These are phyloP conservation scores for Cacoxenus indagator DNA, from an alignment of 2,888 invertebrate genomes.

Conservation along the genomic window DNA sequence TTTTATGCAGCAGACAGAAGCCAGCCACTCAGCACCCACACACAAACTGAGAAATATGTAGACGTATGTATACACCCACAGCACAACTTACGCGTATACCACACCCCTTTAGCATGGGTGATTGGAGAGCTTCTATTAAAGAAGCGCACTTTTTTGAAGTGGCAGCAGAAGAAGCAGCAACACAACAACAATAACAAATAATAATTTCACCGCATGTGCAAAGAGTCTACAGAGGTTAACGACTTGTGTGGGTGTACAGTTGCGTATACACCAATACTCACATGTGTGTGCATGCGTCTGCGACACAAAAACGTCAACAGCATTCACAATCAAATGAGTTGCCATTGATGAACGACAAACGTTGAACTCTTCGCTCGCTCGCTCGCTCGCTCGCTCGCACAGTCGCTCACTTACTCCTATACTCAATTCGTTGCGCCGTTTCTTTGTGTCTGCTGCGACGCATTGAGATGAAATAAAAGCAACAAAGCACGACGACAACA, in stretches of 20 bases:
- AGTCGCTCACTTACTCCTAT: background rate
- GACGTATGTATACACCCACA: no score
- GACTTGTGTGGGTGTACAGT: background rate
- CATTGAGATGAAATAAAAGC: slow-evolving; percentile 52
- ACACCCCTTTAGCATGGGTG: background rate
- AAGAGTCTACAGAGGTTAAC: background rate
- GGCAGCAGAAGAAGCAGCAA: background rate
- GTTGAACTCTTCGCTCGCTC: slow-evolving; percentile 10
- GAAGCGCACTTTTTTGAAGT: background rate
- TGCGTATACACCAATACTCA: slow-evolving; percentile 18
- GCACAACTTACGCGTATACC: background rate
- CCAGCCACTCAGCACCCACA: background rate
- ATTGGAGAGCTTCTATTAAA: no score
- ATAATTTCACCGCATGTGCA: slow-evolving; percentile 45
- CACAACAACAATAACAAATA: slow-evolving; percentile 21
- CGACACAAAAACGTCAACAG: slow-evolving; percentile 66
- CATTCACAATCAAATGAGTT: slow-evolving; percentile 66
- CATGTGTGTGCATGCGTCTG: slow-evolving; percentile 41
- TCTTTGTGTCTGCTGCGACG: slow-evolving; percentile 15
- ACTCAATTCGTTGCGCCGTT: background rate
- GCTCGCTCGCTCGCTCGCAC: background rate
- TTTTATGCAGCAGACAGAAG: slow-evolving; percentile 47
- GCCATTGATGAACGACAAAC: slow-evolving; percentile 64
- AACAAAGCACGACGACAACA: slow-evolving; percentile 43
- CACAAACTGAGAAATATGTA: no score